Percentiles rank a stretch among this genome's conserved stretches.
Conservation (phyloP, 2,888 invertebrate species). For the Parnassius glacialis region DNA sequence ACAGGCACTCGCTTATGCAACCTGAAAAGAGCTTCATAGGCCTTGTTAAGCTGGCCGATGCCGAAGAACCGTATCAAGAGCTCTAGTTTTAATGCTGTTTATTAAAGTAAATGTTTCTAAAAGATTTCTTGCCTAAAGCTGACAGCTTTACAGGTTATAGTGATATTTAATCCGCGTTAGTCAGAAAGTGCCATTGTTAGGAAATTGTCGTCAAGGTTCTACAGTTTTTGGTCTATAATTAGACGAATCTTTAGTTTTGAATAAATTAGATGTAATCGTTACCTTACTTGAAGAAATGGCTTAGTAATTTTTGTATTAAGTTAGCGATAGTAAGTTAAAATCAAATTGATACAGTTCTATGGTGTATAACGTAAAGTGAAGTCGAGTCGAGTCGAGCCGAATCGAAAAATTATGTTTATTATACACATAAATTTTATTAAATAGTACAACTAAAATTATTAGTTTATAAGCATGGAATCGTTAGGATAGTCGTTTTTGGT, state of each 20-base stretch:
- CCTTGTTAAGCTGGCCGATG: slow-evolving; percentile 86
- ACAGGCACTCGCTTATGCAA: slow-evolving; percentile 85
- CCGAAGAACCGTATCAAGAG: slow-evolving; percentile 62
- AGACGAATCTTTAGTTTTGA: background rate
- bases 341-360: background rate
- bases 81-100: slow-evolving; percentile 38
- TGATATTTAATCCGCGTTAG: slow-evolving; percentile 25
- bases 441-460: slow-evolving; percentile 5
- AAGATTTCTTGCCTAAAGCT: slow-evolving; percentile 31
- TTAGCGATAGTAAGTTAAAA: background rate
- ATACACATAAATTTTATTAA: slow-evolving; percentile 9
- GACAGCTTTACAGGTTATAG: slow-evolving; percentile 12
- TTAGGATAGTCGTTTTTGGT: slow-evolving; percentile 10
- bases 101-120: background rate
- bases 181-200: slow-evolving; percentile 53
- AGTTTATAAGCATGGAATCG: slow-evolving; percentile 13
- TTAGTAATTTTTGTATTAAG: background rate
- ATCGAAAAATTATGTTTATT: slow-evolving; percentile 17
- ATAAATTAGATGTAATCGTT: slow-evolving; percentile 6
- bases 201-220: slow-evolving; percentile 26
- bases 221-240: slow-evolving; percentile 11
- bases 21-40: slow-evolving; percentile 92
- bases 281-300: background rate
- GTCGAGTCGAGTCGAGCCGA: slow-evolving; percentile 9
- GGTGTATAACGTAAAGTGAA: background rate